Conservation (phyloP, 2,113 vertebrate species). For the Percina caprodes region DNA sequence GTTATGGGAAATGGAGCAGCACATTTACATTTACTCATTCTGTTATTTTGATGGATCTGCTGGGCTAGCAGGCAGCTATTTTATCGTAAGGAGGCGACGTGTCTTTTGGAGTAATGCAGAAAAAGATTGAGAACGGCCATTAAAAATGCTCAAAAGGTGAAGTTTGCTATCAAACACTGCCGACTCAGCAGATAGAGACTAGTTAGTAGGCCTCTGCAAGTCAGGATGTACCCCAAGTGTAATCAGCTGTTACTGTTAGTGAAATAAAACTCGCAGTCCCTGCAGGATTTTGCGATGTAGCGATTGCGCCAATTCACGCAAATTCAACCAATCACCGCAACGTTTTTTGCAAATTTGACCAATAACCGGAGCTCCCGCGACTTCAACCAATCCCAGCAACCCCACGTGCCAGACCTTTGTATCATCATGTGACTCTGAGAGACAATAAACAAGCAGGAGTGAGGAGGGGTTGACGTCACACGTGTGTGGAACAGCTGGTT, state of each 20-base stretch:
- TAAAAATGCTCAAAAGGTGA: slow-evolving; percentile 60
- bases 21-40: slow-evolving; percentile 81
- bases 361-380: no score
- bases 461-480: no score
- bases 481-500: no score
- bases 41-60: slow-evolving; percentile 77
- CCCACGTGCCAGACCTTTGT: no score
- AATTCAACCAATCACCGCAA: no score
- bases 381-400: no score
- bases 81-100: slow-evolving; percentile 57
- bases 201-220: slow-evolving; percentile 17
- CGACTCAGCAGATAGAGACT: slow-evolving; percentile 30
- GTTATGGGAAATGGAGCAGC: slow-evolving; percentile 75
- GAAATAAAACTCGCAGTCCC: background rate
- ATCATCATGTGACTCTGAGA: no score
- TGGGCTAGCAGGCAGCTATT: slow-evolving; percentile 59
- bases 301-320: no score
- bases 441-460: no score
- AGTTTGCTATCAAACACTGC: slow-evolving; percentile 53
- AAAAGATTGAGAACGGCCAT: slow-evolving; percentile 59
- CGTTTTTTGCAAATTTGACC: no score
- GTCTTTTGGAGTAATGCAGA: slow-evolving; percentile 64
- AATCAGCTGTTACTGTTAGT: background rate
- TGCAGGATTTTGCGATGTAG: no score
- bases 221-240: background rate